These are phyloP conservation scores for Calosoma granatense DNA, from an alignment of 1,140 invertebrate species.

Conservation along the genomic window DNA sequence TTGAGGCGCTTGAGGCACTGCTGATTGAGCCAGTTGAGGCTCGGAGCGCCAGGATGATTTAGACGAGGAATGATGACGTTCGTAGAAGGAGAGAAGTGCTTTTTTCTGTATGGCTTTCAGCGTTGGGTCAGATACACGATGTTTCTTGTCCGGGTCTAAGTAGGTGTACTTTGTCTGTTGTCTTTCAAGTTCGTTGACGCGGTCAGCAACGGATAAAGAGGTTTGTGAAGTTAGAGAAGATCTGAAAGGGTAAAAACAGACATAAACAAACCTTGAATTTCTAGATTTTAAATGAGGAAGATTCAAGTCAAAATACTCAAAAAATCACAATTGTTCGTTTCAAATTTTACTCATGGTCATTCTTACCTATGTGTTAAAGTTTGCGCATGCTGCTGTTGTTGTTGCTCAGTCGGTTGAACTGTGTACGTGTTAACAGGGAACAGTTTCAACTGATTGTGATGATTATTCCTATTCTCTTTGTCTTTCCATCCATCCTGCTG, in stretches of 20 bases:
- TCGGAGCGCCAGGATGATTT: constrained; percentile 49
- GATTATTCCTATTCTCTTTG: constrained; percentile 32
- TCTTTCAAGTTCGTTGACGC: constrained; percentile 62
- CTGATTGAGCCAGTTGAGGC: constrained; percentile 41
- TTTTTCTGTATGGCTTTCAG: constrained; percentile 82
- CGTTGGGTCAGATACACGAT: constrained; percentile 61
- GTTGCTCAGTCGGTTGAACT: constrained; percentile 34
- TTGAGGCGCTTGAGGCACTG: constrained; percentile 36
- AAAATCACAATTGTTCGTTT: too few relatives aligned
- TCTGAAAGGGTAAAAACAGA: constrained; percentile 20
- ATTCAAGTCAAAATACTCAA: neutral
- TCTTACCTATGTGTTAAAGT: neutral
- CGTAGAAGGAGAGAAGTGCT: constrained; percentile 74
- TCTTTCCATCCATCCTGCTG: constrained; percentile 23
- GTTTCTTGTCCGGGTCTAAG: constrained; percentile 65
- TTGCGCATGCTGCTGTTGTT: constrained; percentile 8
- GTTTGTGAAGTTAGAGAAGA: constrained; percentile 33
- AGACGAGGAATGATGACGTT: constrained; percentile 35
- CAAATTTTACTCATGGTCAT: too few relatives aligned
- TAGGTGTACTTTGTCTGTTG: constrained; percentile 56
- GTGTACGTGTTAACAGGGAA: constrained; percentile 51
- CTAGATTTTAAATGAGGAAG: constrained; percentile 16
- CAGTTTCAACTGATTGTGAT: constrained; percentile 38
- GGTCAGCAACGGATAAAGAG: constrained; percentile 58
- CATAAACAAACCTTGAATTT: neutral